phyloP scores from a whole-genome alignment of 2,113 vertebrate species.

The Ranitomeya variabilis region DNA sequence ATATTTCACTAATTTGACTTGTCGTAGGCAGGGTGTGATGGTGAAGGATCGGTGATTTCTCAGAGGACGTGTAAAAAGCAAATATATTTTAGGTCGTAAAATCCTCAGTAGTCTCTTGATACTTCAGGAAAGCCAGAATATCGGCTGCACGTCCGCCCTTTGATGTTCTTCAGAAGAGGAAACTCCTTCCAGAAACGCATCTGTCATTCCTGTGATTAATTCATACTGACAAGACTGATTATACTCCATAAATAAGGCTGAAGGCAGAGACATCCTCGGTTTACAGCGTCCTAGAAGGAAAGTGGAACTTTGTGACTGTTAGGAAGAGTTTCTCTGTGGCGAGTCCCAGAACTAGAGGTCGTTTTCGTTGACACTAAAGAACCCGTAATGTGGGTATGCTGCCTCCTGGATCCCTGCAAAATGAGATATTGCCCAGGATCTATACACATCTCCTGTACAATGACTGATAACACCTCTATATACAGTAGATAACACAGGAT shows the following conservation, averaged over 20 bases:
- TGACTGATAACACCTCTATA: no score
- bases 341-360: no score
- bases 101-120: background rate
- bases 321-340: no score
- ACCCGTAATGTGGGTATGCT: no score
- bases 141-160: background rate
- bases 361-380: no score
- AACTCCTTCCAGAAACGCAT: background rate
- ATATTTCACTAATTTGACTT: background rate
- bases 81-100: constrained; percentile 1
- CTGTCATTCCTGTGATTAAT: background rate
- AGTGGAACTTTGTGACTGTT: background rate
- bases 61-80: background rate
- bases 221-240: background rate
- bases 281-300: background rate
- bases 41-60: background rate
- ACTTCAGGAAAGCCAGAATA: background rate
- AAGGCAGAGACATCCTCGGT: background rate
- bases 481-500: no score
- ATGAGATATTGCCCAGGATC: no score
- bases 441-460: no score
- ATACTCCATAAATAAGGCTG: background rate
- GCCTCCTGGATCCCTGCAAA: no score
- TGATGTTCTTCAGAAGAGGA: background rate
- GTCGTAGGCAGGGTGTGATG: background rate